Conservation (phyloP, 2,797 vertebrate species). For the Acestrorhynchus altus region DNA sequence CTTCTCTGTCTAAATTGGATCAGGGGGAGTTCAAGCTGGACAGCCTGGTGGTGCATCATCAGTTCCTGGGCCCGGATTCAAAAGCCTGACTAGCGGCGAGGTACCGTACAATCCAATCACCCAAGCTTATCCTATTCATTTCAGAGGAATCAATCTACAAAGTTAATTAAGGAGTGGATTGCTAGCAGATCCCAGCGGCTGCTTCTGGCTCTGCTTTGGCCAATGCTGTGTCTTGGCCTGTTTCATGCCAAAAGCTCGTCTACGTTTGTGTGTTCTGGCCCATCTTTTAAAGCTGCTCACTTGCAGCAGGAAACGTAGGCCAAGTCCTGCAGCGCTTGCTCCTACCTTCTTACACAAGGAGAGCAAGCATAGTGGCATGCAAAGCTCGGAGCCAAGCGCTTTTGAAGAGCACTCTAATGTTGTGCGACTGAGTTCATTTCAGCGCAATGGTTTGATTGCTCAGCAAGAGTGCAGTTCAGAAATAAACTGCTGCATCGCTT, state of each 20-base stretch:
- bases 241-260: conserved; percentile 60
- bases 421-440: not conserved
- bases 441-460: conserved; percentile 1
- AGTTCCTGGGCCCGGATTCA: conserved; percentile 43
- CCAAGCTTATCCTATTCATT: conserved; percentile 35
- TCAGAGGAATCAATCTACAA: conserved; percentile 40
- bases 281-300: conserved; percentile 57
- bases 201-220: conserved; percentile 57
- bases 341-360: conserved; percentile 58
- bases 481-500: not conserved
- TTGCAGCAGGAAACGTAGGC: conserved; percentile 54
- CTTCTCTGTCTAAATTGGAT: conserved; percentile 35
- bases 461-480: not conserved
- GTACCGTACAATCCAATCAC: conserved; percentile 47
- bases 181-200: conserved; percentile 58
- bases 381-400: not conserved
- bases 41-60: conserved; percentile 41
- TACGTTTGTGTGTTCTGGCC: conserved; percentile 72
- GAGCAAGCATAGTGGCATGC: conserved; percentile 47
- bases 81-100: conserved; percentile 48
- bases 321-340: conserved; percentile 63
- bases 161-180: conserved; percentile 61
- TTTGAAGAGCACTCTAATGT: not conserved
- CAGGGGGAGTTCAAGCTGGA: conserved; percentile 6
- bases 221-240: conserved; percentile 58